Evolutionary conservation across 1,140 invertebrate species (phyloP).

Genomic region (Melipona quadrifasciata): DNA sequence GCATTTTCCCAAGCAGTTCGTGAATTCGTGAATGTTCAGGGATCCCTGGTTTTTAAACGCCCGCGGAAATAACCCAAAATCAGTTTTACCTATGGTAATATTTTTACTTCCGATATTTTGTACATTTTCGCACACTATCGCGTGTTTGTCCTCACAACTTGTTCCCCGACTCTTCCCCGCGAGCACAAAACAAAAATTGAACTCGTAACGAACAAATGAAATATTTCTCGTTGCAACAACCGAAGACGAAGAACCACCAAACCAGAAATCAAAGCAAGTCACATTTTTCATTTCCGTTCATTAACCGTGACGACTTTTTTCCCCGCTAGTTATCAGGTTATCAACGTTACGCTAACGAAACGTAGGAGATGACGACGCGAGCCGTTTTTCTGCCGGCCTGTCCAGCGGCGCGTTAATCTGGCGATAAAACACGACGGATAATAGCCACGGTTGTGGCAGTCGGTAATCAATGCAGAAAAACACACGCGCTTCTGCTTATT

Average conservation of each 20-base stretch:
- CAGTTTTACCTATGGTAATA: too few species aligned
- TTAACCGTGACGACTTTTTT: neutral
- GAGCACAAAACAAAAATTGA: too few species aligned
- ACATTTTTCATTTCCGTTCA: neutral
- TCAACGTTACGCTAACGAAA: neutral
- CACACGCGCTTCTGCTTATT: neutral
- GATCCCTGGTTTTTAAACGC: too few species aligned
- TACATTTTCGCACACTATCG: too few species aligned
- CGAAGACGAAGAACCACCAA: neutral
- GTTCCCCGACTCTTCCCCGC: too few species aligned
- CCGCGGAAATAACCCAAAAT: too few species aligned
- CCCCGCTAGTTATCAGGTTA: neutral
- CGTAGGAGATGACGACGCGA: neutral
- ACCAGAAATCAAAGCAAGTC: too few species aligned
- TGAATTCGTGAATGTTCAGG: too few species aligned
- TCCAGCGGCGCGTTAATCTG: conserved; percentile 16
- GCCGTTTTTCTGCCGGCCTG: neutral
- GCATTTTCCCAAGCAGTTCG: too few species aligned
- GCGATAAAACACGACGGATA: conserved; percentile 14
- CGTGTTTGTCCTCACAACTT: too few species aligned
- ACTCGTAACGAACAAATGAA: neutral
- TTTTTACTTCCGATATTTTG: too few species aligned
- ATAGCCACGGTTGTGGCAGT: neutral
- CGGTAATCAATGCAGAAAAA: conserved; percentile 11
- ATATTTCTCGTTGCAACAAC: neutral